Evolutionary conservation across 1,140 invertebrate genomes (phyloP).

Genomic region (Halyomorpha halys): DNA sequence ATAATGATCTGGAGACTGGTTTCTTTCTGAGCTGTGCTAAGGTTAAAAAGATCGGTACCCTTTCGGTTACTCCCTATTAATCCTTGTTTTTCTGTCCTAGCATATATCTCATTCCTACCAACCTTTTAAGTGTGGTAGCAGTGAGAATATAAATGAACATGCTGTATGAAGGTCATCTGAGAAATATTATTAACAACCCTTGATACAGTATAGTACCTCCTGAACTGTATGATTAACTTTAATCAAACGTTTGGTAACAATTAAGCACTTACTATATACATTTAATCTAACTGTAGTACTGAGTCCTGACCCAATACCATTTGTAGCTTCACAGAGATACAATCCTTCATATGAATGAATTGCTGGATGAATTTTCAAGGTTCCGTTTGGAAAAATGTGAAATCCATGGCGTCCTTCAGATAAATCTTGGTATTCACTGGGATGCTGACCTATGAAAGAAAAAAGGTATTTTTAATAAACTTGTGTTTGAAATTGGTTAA

Average conservation of each 20-base stretch:
- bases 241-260: not conserved
- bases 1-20: too few relatives aligned
- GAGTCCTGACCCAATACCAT: conserved; percentile 50
- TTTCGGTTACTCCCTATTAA: not conserved
- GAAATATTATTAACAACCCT: too few relatives aligned
- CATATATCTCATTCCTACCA: not conserved
- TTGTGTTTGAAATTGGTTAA: too few relatives aligned
- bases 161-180: too few relatives aligned
- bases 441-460: conserved; percentile 45
- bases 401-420: conserved; percentile 15
- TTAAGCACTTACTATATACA: conserved; percentile 46
- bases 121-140: not conserved
- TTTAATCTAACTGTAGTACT: conserved; percentile 53
- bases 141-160: not conserved
- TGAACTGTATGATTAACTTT: not conserved
- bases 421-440: conserved; percentile 75
- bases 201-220: too few relatives aligned
- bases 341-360: conserved; percentile 46
- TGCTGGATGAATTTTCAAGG: conserved; percentile 45
- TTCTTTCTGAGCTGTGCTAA: too few relatives aligned
- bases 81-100: not conserved
- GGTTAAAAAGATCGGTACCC: too few relatives aligned
- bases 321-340: conserved; percentile 51
- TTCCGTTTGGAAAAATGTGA: conserved; percentile 32
- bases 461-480: too few relatives aligned